These are phyloP conservation scores for Porphyrio hochstetteri DNA, from an alignment of 2,113 vertebrate genomes.

Conservation along the genomic window DNA sequence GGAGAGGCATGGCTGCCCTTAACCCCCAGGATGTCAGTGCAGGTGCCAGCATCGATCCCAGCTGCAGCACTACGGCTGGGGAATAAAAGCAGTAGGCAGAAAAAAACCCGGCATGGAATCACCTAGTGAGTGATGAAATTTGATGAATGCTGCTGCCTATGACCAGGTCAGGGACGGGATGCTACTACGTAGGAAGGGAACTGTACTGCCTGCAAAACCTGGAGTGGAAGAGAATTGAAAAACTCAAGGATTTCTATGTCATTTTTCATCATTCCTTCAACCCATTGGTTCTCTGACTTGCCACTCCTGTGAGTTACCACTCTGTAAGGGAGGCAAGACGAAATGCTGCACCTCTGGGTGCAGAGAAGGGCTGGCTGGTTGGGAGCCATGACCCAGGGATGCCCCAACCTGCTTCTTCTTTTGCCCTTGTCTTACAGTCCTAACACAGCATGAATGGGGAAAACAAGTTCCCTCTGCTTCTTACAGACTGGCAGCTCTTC, in stretches of 20 bases:
- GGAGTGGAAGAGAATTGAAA: neutral
- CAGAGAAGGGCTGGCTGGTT: neutral
- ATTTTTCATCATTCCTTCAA: neutral
- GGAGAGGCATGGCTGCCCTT: neutral
- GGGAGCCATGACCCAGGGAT: neutral
- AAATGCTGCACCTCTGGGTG: neutral
- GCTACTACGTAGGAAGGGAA: neutral
- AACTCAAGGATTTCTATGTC: neutral
- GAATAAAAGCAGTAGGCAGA: neutral
- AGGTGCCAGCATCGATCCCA: accelerated
- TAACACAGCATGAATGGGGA: neutral
- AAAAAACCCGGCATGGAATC: neutral
- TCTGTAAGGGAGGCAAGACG: accelerated
- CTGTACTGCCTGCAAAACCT: neutral
- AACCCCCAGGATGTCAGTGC: neutral
- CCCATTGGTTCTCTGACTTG: accelerated
- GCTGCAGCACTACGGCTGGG: neutral
- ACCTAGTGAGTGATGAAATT: neutral
- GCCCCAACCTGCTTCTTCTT: neutral
- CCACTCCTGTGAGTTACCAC: neutral
- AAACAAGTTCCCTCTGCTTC: accelerated
- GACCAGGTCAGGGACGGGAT: neutral
- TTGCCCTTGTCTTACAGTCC: neutral
- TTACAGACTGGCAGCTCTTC: neutral
- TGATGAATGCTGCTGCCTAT: neutral